phyloP scores from a whole-genome alignment of 2,888 invertebrate species.

The Cactoblastis cactorum region DNA sequence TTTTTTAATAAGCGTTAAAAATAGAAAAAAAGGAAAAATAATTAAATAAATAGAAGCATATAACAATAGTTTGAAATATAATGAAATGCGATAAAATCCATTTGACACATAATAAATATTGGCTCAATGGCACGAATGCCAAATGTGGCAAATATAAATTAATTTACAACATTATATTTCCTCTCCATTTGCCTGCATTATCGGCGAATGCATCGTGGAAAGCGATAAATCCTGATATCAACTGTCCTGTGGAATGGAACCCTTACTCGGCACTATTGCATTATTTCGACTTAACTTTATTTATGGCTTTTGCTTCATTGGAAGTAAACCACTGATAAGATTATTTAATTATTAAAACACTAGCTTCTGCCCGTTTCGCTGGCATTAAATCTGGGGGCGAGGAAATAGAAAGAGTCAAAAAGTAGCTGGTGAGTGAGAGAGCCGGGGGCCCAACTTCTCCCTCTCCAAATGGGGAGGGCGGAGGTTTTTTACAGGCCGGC shows the following conservation, averaged over 20 bases:
- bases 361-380: too few relatives aligned
- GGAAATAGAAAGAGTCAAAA: too few relatives aligned
- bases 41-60: too few relatives aligned
- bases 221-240: constrained; percentile 44
- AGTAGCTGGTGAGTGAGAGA: too few relatives aligned
- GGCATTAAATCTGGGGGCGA: too few relatives aligned
- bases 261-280: constrained; percentile 39
- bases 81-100: too few relatives aligned
- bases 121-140: background rate
- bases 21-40: too few relatives aligned
- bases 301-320: constrained; percentile 31
- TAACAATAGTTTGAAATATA: too few relatives aligned
- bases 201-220: constrained; percentile 33
- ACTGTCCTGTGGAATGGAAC: constrained; percentile 37
- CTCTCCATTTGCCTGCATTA: constrained; percentile 38
- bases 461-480: too few relatives aligned
- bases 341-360: constrained; percentile 4
- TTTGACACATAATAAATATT: background rate
- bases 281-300: constrained; percentile 42
- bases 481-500: too few relatives aligned
- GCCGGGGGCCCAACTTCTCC: too few relatives aligned
- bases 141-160: background rate
- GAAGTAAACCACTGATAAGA: constrained; percentile 20
- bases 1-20: too few relatives aligned
- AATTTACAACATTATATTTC: constrained; percentile 31